Evolutionary conservation across 1,140 invertebrate genomes (phyloP), one percentile per base, ranked within the genome.

Genomic region (Prorops nasuta): DNA sequence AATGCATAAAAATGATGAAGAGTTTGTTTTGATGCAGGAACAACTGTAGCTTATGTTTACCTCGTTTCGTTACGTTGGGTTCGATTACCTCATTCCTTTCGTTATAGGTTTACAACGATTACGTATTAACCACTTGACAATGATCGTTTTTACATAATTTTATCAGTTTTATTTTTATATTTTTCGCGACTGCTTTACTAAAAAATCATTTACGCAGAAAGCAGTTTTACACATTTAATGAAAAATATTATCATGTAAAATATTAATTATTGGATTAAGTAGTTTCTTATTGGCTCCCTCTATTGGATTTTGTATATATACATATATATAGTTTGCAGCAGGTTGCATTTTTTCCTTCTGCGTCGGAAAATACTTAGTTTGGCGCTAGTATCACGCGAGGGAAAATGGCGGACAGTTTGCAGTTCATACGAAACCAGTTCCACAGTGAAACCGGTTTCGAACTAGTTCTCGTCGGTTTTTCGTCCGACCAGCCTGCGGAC

Each of bases 401-500:
- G n/a, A n/a, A n/a, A n/a, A n/a, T n/a, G 58, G 57, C 17, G 49
- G n/a, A 8, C 46, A 16, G 44, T 58, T 49, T 32, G 44, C 37
- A 46, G 59, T 40, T 47, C 48, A 60, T 63, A 65, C 58, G 43
- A 53, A 66, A 66, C 64, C 60, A 61, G 62, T 65, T 59, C 37
- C 36, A 51, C 22, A 18, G 44, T 19, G 36, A 50, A 64, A 64
- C 64, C 66, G 64, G 66, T 67, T 67, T 64, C 44, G 52, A 64
- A 67, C 64, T 55, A 63, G 62, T 67, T 63, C 44, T 31, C 55
- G 56, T 53, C 37, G 49, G 54, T 64, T 67, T 67, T 64, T 63
- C 51, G 54, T 41, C 24, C 10, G n/a, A n/a, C 36, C 18, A 48
- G 28, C 48, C 15, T 34, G 49, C 28, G 21, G n/a, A 42, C 28